Evolutionary conservation across 2,888 invertebrate species (phyloP).

Genomic region (Laspeyria flexula): DNA sequence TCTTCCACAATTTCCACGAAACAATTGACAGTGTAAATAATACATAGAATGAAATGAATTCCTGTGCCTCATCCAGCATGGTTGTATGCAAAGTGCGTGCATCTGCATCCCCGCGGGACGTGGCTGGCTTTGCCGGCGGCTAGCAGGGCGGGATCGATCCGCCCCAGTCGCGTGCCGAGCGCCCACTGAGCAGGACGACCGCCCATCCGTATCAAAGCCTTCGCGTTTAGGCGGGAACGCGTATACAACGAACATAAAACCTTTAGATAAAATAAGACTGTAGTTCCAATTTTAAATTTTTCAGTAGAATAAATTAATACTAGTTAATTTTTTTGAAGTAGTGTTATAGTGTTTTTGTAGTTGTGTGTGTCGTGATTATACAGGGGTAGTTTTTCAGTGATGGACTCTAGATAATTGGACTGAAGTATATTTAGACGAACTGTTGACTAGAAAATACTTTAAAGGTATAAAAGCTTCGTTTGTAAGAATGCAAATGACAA

Average conservation of each 20-base stretch:
- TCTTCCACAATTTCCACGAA: too few species aligned
- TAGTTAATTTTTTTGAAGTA: constrained; percentile 11
- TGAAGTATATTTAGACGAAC: constrained; percentile 10
- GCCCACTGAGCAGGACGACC: constrained; percentile 61
- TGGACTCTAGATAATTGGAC: constrained; percentile 17
- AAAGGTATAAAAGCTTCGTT: constrained; percentile 11
- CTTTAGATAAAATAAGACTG: not conserved
- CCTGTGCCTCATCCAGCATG: constrained; percentile 52
- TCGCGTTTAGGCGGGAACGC: constrained; percentile 79
- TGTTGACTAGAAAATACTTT: not conserved
- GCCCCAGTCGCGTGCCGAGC: constrained; percentile 76
- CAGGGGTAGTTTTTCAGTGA: constrained; percentile 29
- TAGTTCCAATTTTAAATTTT: constrained; percentile 6
- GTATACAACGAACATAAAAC: constrained; percentile 14
- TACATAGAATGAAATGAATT: constrained; percentile 10
- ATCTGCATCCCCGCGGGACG: constrained; percentile 84
- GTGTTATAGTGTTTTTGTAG: constrained; percentile 27
- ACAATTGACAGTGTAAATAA: too few species aligned
- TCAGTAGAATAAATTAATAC: constrained; percentile 2
- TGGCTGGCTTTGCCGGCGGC: constrained; percentile 52
- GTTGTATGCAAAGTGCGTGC: constrained; percentile 54
- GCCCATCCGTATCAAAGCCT: constrained; percentile 68
- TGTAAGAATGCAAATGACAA: not conserved
- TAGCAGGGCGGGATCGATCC: constrained; percentile 74
- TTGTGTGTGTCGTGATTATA: constrained; percentile 26